Conservation (phyloP, 2,797 vertebrate species). For the Emydoidea blandingii region DNA sequence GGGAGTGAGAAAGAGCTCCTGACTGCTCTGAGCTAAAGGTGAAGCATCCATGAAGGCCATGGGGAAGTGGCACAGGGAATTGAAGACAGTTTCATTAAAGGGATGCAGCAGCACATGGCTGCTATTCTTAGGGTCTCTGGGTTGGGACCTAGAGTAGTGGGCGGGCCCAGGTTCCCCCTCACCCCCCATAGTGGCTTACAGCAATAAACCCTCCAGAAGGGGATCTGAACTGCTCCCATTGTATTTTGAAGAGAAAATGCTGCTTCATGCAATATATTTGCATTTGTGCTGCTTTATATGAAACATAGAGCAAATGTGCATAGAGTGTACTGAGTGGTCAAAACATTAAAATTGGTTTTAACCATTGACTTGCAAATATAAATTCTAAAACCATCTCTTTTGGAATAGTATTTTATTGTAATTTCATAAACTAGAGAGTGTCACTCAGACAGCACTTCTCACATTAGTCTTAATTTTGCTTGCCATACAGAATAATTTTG, state of each 20-base stretch:
- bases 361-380: background rate
- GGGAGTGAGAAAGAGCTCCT: too few species aligned
- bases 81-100: too few species aligned
- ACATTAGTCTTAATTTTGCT: conserved; percentile 43
- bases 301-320: background rate
- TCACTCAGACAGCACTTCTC: background rate
- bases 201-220: too few species aligned
- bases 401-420: background rate
- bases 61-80: too few species aligned
- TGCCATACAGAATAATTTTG: conserved; percentile 10
- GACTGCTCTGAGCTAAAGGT: too few species aligned
- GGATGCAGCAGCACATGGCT: too few species aligned
- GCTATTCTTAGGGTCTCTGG: too few species aligned
- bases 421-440: conserved; percentile 18
- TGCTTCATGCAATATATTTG: background rate
- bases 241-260: background rate
- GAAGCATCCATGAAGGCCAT: too few species aligned
- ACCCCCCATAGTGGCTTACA: too few species aligned
- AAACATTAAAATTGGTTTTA: background rate
- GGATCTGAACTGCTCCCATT: background rate
- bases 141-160: too few species aligned
- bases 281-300: background rate
- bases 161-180: too few species aligned
- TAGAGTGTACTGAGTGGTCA: background rate
- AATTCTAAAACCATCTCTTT: conserved; percentile 20